phyloP scores from a whole-genome alignment of 2,888 invertebrate species.

The Epistrophe grossulariae region DNA sequence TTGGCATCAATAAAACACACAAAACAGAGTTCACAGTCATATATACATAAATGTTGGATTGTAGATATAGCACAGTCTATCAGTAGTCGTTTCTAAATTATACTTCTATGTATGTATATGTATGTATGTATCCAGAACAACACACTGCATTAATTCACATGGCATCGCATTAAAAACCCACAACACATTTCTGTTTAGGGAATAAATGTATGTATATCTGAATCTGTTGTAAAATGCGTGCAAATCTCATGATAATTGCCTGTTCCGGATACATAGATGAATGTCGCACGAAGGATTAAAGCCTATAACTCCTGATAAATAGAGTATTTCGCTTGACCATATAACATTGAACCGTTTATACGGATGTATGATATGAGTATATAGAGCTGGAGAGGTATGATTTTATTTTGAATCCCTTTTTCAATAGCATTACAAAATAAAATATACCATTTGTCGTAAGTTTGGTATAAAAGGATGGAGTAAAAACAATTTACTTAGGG shows the following conservation, averaged over 20 bases:
- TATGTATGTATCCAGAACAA: not conserved
- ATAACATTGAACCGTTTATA: conserved; percentile 19
- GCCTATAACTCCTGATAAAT: conserved; percentile 63
- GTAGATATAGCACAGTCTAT: not conserved
- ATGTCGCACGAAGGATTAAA: conserved; percentile 34
- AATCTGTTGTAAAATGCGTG: conserved; percentile 65
- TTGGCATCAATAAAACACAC: not conserved
- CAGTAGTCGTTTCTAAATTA: not conserved
- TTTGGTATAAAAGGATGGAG: conserved; percentile 42
- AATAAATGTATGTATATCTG: not conserved
- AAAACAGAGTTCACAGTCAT: not conserved
- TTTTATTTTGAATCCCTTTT: conserved; percentile 14
- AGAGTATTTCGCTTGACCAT: conserved; percentile 51
- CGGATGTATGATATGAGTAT: not conserved
- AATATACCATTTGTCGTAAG: conserved; percentile 36
- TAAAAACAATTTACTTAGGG: conserved; percentile 39
- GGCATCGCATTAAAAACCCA: conserved; percentile 55
- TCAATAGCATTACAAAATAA: conserved; percentile 13
- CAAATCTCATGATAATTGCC: conserved; percentile 66
- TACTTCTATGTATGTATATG: not conserved
- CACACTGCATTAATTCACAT: conserved; percentile 43
- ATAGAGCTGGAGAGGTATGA: not conserved
- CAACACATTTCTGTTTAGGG: conserved; percentile 49
- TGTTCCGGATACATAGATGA: conserved; percentile 12
- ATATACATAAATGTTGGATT: not conserved